Base-by-base conservation (phyloP, 53 echinoderm and acorn worm species). In the Hippasteria phrygiana region DNA sequence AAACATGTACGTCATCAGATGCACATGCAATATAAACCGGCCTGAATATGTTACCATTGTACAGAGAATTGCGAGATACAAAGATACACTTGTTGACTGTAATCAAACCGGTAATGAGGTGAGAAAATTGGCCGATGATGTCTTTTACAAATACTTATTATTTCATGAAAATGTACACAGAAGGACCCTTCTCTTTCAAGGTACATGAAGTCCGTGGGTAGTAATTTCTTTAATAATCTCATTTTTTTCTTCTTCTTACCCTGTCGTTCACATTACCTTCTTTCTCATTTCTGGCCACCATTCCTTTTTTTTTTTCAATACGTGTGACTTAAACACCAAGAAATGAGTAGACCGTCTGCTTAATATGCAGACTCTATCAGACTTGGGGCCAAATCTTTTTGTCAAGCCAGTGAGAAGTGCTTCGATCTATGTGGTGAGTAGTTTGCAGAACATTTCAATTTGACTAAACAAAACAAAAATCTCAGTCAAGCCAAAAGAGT, bases 101-200 rank as follows among this genome's bases (percentile, higher is more conserved):
- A 8, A 59, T 24, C 20, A 59, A 59, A 59, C 26, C 26, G 26
- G n/a, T 1, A 59, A 43, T 31, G 45, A 82, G 66, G 51, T 82
- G 66, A 82, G 43, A 7, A 82, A 82, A 43, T 82, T 82, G 82
- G 66, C 82, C 62, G n/a, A 29, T 32, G 33, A 48, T 34, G 41
- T 31, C 20, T 63, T 59, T 43, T 4, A 24, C 14, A 64, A 43
- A 59, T 18, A 80, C 26, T 62, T 63, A 11, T 43, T 59, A 62
- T 62, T 16, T 63, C 82, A 82, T 48, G 9, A 71, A 85, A 85
- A 85, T 85, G 85, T 70, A 85, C 85, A 85, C 85, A 85, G 85
- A 85, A 85, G 27, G 71, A 70, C 71, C 85, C 67, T 50, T 85
- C 85, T 85, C 85, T 85, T 83, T 71, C 32, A 71, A 70, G 38